These are phyloP conservation scores for Tiaroga cobitis DNA, from an alignment of 2,797 vertebrate genomes.

Conservation along the genomic window DNA sequence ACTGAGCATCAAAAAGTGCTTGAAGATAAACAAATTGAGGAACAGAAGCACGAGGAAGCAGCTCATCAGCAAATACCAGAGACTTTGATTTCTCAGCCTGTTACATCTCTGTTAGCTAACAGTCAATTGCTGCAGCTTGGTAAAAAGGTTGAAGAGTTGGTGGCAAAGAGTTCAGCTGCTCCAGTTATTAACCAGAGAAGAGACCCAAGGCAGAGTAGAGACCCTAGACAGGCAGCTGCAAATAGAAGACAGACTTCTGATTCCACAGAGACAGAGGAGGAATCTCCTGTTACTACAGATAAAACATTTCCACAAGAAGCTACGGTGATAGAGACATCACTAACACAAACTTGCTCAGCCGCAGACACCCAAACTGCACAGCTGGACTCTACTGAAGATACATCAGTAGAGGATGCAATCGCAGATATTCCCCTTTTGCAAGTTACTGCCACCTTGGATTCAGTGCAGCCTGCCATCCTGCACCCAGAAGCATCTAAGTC, in stretches of 20 bases:
- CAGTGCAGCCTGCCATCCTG: neutral
- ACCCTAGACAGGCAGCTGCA: slow-evolving; percentile 83
- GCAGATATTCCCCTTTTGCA: slow-evolving; percentile 23
- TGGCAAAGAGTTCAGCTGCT: slow-evolving; percentile 70
- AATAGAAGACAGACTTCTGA: slow-evolving; percentile 71
- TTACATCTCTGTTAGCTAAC: slow-evolving; percentile 80
- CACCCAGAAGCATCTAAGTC: slow-evolving; percentile 51
- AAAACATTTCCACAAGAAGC: slow-evolving; percentile 7
- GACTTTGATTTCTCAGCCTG: slow-evolving; percentile 82
- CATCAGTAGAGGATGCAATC: slow-evolving; percentile 18
- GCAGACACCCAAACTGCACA: slow-evolving; percentile 43
- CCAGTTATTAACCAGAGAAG: slow-evolving; percentile 81
- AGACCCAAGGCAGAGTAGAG: slow-evolving; percentile 88
- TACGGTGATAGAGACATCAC: slow-evolving; percentile 41
- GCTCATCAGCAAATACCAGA: slow-evolving; percentile 80
- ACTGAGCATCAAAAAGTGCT: slow-evolving; percentile 87
- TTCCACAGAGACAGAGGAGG: slow-evolving; percentile 68
- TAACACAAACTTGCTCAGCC: slow-evolving; percentile 57
- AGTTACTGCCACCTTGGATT: slow-evolving; percentile 27
- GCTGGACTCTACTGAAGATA: slow-evolving; percentile 30
- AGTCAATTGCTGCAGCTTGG: slow-evolving; percentile 84
- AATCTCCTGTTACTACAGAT: slow-evolving; percentile 55
- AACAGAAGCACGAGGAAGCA: slow-evolving; percentile 85
- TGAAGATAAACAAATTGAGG: slow-evolving; percentile 88
- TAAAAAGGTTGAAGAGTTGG: slow-evolving; percentile 81